Base-by-base conservation (phyloP, 2,113 vertebrate species). In the Trachemys scripta region DNA sequence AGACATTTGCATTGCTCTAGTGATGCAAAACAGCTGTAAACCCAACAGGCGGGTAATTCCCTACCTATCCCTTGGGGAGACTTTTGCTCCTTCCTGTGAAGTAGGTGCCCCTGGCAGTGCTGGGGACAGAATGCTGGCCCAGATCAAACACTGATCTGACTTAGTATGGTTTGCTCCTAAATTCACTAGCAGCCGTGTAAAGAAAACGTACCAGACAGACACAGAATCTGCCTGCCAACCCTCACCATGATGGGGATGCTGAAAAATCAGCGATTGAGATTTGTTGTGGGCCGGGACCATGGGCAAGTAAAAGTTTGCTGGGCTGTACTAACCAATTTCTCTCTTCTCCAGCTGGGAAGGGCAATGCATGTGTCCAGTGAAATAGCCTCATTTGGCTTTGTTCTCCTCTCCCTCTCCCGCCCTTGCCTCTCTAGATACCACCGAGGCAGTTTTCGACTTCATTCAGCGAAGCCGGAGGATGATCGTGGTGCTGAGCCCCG, bases 391-490 rank as follows among this genome's bases (percentile, higher is more conserved):
- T 85, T 56, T 38, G 76, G 90, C 79, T 96, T 59, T 65, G 96
- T 92, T 97, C 87, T 97, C 80, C 62, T 62, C 82, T 92, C 94
- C 80, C 62, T 62, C 82, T 92, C 94, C 87, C 94, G 54, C 85
- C 88, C 82, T 93, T 95, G 84, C 75, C 2, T 95, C 89, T 97
- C 79, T 98, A 99, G 99, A 99, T 98, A 98, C 98, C 45, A 98
- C 99, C 0, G 99, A 99, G 91, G 98, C 98, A 0, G 98, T 99
- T 59, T 98, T 99, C 2, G 97, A 98, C 89, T 98, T 99, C 90
- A 99, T 99, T 98, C 99, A 99, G 98, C 98, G 98, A 82, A 99
- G 99, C 96, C 99, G 99, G 22, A 98, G 99, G 90, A 99, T 99
- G 92, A 98, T 99, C 6, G 98, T 99, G 82, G 98, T 99, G 10